These are phyloP conservation scores for Triplophysa dalaica DNA, from an alignment of 2,113 vertebrate species.

Conservation along the genomic window DNA sequence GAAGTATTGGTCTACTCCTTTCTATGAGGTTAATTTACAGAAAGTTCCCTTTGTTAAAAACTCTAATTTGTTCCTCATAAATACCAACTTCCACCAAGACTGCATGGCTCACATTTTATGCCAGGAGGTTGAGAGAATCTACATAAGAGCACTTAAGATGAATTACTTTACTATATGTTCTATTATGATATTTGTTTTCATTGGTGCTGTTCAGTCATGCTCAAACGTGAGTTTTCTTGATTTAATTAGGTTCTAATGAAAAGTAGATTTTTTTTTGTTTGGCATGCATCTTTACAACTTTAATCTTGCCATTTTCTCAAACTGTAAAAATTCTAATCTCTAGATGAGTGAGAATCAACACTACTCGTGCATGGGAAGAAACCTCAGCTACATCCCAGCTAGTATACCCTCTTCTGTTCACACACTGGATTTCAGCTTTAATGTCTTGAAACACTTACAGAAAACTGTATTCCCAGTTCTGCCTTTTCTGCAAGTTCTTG, in stretches of 20 bases:
- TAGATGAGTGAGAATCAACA: background rate
- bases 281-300: too few species aligned
- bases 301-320: too few species aligned
- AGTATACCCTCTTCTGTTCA: conserved; percentile 22
- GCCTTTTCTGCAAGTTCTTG: conserved; percentile 3
- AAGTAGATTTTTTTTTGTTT: background rate
- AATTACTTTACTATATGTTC: background rate
- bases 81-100: background rate
- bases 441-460: conserved; percentile 16
- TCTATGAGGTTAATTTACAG: background rate
- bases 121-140: background rate
- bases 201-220: background rate
- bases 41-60: background rate
- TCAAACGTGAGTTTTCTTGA: background rate
- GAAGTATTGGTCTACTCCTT: background rate
- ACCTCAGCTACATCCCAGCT: conserved; percentile 37
- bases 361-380: conserved; percentile 35
- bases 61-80: background rate
- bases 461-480: conserved; percentile 32
- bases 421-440: conserved; percentile 46
- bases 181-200: background rate
- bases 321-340: background rate
- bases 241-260: background rate
- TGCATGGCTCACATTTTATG: background rate
- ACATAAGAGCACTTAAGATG: background rate